Percentiles rank a stretch among this genome's conserved stretches.
Evolutionary conservation across 2,888 invertebrate genomes (phyloP).

Genomic region (Arge pagana): DNA sequence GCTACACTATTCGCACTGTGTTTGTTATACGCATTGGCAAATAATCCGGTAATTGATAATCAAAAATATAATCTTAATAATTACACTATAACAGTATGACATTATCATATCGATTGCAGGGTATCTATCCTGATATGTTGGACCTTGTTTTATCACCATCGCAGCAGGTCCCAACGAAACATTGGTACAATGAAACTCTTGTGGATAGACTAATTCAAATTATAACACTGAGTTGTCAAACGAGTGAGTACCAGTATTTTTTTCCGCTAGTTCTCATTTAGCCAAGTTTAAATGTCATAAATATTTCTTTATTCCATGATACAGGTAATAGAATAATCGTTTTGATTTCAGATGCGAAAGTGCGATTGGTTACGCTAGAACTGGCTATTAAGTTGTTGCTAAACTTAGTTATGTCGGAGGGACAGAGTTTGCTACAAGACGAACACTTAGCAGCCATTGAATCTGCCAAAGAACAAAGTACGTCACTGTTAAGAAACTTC

Average conservation of each 20-base stretch:
- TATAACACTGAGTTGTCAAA: conserved; percentile 82
- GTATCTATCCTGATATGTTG: conserved; percentile 80
- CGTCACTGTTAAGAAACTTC: conserved; percentile 84
- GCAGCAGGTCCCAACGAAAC: conserved; percentile 60
- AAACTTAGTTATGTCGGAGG: conserved; percentile 66
- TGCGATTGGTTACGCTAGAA: conserved; percentile 91
- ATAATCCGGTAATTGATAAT: conserved; percentile 79
- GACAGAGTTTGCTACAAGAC: conserved; percentile 68
- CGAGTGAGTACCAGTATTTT: conserved; percentile 69
- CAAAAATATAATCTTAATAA: conserved; percentile 11
- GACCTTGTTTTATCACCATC: conserved; percentile 77
- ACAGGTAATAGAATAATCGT: conserved; percentile 21
- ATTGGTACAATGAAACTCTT: conserved; percentile 79
- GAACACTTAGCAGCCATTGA: conserved; percentile 71
- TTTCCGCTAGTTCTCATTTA: conserved; percentile 7
- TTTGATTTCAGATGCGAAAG: conserved; percentile 73
- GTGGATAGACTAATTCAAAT: conserved; percentile 85
- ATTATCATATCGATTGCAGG: conserved; percentile 60
- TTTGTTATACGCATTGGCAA: conserved; percentile 89
- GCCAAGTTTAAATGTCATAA: background rate
- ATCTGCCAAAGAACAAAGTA: conserved; percentile 78
- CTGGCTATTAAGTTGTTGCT: conserved; percentile 81
- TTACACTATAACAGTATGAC: conserved; percentile 2
- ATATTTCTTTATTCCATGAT: conserved; percentile 13
- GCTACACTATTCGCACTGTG: conserved; percentile 89